phyloP scores from a whole-genome alignment of 2,888 invertebrate species.

The Calephelis perditalis region DNA sequence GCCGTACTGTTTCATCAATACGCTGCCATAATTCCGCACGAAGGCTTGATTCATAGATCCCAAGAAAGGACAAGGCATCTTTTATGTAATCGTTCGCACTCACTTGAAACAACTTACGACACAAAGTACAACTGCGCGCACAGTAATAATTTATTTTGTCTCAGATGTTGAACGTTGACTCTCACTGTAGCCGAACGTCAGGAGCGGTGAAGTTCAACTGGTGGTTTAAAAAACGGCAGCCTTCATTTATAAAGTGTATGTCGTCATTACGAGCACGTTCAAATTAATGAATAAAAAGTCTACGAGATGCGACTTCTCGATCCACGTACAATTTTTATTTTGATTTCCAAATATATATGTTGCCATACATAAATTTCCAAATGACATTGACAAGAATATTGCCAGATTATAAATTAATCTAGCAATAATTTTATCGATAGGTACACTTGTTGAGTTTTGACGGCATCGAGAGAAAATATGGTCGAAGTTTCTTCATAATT shows the following conservation, averaged over 20 bases:
- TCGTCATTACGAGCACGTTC: slow-evolving; percentile 71
- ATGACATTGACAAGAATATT: neutral
- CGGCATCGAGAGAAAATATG: no score
- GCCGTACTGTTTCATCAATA: slow-evolving; percentile 87
- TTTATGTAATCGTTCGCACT: slow-evolving; percentile 67
- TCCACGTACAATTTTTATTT: slow-evolving; percentile 53
- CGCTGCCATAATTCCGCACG: slow-evolving; percentile 88
- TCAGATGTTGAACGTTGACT: slow-evolving; percentile 59
- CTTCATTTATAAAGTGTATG: slow-evolving; percentile 74
- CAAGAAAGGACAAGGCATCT: slow-evolving; percentile 93
- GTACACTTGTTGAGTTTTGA: no score
- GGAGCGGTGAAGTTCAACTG: slow-evolving; percentile 55
- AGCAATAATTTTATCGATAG: no score
- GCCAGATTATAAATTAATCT: neutral
- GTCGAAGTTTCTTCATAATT: no score
- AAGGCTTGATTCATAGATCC: slow-evolving; percentile 88
- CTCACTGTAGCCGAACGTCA: slow-evolving; percentile 75
- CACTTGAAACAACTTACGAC: slow-evolving; percentile 44
- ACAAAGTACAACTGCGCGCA: slow-evolving; percentile 38
- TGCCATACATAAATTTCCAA: slow-evolving; percentile 29
- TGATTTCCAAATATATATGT: slow-evolving; percentile 42
- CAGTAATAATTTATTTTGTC: slow-evolving; percentile 37
- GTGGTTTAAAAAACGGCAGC: slow-evolving; percentile 47
- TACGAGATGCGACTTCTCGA: slow-evolving; percentile 34
- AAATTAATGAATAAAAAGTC: slow-evolving; percentile 29